A percentile compares a stretch with the other conserved stretches of the same genome.
These are phyloP conservation scores for Cephalopachus bancanus DNA, from an alignment of 2,797 vertebrate genomes.

Conservation along the genomic window DNA sequence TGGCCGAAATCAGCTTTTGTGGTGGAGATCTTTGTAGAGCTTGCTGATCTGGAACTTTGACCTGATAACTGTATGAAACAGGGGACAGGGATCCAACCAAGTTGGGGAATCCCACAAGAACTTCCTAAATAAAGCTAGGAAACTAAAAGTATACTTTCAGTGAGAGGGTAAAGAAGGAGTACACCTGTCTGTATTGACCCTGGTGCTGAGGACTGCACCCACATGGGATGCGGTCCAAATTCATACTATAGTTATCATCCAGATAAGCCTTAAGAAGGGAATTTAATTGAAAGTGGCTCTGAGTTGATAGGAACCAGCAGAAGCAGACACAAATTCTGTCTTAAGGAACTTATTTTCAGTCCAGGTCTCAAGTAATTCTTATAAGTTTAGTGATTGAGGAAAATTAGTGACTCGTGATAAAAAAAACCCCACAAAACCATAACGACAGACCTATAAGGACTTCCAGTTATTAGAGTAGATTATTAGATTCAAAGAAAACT, in stretches of 20 bases:
- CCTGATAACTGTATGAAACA: neutral
- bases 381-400: neutral
- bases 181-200: neutral
- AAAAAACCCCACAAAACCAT: neutral
- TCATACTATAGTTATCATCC: neutral
- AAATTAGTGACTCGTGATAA: constrained; percentile 31
- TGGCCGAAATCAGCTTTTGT: neutral
- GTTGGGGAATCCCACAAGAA: neutral
- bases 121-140: neutral
- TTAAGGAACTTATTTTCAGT: neutral
- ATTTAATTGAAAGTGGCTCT: neutral
- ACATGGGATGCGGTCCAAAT: neutral
- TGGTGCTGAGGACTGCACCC: neutral
- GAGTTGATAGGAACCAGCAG: neutral
- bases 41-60: neutral
- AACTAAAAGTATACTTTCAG: neutral
- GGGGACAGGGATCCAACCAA: neutral
- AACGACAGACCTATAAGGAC: neutral
- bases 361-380: neutral
- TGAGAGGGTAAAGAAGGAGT: neutral
- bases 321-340: neutral
- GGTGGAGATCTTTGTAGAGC: neutral
- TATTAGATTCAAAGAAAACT: neutral
- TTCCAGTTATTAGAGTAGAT: neutral
- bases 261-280: neutral